Base-by-base conservation (phyloP, 2,113 vertebrate genomes). In the Oplegnathus fasciatus region DNA sequence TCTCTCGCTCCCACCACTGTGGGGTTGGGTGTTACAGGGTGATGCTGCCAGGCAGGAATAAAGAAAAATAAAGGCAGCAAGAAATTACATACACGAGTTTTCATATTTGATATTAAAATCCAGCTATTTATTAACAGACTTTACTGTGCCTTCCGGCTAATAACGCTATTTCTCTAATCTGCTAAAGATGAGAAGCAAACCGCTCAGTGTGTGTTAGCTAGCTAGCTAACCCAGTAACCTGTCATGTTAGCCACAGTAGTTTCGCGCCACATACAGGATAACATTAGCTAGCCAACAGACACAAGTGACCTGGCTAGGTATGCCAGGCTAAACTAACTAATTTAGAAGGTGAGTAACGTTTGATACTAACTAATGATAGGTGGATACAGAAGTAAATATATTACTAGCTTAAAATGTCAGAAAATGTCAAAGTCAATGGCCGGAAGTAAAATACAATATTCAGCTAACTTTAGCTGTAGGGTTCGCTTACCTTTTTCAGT, bases 231-330 rank as follows among this genome's bases (percentile, higher is more conserved):
- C 26, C 11, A 6, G 10, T 15, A 58, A 5, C 24, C 6, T 32
- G 34, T 37, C n/a, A n/a, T n/a, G n/a, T n/a, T n/a, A 0, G 22
- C 30, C 7, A 17, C 44, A 1, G 9, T 3, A 26, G 18, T 62
- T 76, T 90, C 75, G 72, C 88, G 80, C 88, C 88, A 83, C 48
- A 4, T 0, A 22, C 4, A 28, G 32, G 18, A 7, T 0, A 13
- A 40, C 48, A 15, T 5, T 32, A 54, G 60, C 62, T 67, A 37
- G 44, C 26, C 32, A 55, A 62, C 4, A n/a, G 42, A 28, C 10
- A 2, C 17, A 32, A 14, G 11, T 26, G 10, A 7, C 2, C 15
- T 9, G 8, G 40, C 7, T 54, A 58, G 26, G 10, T 7, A 1
- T 37, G n/a, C 6, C 26, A 28, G 22, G 1, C 0, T 40, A 0